Evolutionary conservation across 2,113 vertebrate genomes (phyloP).

Genomic region (Rhizomys pruinosus): DNA sequence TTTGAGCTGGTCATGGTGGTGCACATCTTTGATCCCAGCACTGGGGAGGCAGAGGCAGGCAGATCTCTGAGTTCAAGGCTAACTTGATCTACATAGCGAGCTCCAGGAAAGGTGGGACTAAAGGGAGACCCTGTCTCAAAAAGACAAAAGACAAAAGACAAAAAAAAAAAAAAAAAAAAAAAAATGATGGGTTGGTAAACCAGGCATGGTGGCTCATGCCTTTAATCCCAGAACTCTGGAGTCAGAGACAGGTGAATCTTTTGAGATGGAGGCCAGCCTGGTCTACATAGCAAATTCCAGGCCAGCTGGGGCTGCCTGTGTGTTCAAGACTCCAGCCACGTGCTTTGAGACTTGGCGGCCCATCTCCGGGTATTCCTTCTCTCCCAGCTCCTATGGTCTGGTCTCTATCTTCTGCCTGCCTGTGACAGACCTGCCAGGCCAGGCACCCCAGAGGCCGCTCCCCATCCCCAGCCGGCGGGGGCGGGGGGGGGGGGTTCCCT

Average conservation of each 20-base stretch:
- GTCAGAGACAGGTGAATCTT: background rate
- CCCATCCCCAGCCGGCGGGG: slow-evolving; percentile 74
- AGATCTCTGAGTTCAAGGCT: too few relatives aligned
- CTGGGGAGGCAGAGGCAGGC: too few relatives aligned
- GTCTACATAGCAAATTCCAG: too few relatives aligned
- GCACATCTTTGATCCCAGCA: too few relatives aligned
- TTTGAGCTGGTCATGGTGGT: too few relatives aligned
- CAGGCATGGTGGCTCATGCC: too few relatives aligned
- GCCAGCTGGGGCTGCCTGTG: background rate
- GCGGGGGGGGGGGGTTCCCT: slow-evolving; percentile 69
- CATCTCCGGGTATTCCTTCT: background rate
- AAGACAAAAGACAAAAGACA: background rate
- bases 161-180: too few relatives aligned
- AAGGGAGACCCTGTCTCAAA: too few relatives aligned
- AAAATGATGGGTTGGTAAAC: too few relatives aligned
- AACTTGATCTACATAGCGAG: too few relatives aligned
- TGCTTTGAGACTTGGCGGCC: background rate
- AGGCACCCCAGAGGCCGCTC: slow-evolving; percentile 61
- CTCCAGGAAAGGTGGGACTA: too few relatives aligned
- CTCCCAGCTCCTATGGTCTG: slow-evolving; percentile 45
- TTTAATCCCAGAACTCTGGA: background rate
- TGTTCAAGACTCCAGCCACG: slow-evolving; percentile 40
- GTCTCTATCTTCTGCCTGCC: slow-evolving; percentile 53
- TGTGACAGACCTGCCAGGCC: slow-evolving; percentile 69
- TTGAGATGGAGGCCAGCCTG: slow-evolving; percentile 5